These are phyloP conservation scores for Phalacrocorax carbo DNA, from an alignment of 2,113 vertebrate genomes.

Conservation along the genomic window DNA sequence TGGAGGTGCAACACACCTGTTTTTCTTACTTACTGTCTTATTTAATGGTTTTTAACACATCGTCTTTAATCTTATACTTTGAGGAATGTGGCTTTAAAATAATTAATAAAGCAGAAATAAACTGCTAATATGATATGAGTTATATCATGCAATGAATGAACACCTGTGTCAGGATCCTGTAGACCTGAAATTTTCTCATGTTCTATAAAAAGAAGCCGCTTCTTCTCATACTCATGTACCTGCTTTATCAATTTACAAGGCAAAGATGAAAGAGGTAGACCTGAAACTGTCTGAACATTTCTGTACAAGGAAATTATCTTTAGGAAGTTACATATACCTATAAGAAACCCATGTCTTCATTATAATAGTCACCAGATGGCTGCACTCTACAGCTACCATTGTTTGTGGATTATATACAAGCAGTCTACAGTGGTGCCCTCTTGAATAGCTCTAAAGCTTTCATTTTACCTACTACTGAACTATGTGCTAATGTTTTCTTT, in stretches of 20 bases:
- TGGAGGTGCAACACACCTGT: neutral
- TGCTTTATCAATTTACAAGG: conserved; percentile 15
- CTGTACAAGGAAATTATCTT: conserved; percentile 16
- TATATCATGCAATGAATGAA: neutral
- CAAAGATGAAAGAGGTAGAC: conserved; percentile 12
- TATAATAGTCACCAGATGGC: conserved; percentile 41
- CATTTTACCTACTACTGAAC: neutral
- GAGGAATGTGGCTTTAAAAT: neutral
- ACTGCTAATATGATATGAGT: neutral
- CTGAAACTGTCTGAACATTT: conserved; percentile 49
- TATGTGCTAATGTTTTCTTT: conserved; percentile 19
- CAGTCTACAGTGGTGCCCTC: neutral
- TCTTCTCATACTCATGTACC: conserved; percentile 6
- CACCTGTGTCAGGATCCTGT: neutral
- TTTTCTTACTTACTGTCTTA: neutral
- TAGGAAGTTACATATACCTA: conserved; percentile 38
- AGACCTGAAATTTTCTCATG: neutral
- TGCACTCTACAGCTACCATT: neutral
- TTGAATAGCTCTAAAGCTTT: neutral
- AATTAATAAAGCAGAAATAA: neutral
- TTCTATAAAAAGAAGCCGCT: neutral
- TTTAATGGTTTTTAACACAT: neutral
- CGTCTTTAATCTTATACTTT: neutral
- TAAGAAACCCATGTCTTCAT: neutral
- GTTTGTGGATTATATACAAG: conserved; percentile 46